These are phyloP conservation scores for Sminthopsis crassicaudata DNA, from an alignment of 2,113 vertebrate genomes.

Conservation along the genomic window DNA sequence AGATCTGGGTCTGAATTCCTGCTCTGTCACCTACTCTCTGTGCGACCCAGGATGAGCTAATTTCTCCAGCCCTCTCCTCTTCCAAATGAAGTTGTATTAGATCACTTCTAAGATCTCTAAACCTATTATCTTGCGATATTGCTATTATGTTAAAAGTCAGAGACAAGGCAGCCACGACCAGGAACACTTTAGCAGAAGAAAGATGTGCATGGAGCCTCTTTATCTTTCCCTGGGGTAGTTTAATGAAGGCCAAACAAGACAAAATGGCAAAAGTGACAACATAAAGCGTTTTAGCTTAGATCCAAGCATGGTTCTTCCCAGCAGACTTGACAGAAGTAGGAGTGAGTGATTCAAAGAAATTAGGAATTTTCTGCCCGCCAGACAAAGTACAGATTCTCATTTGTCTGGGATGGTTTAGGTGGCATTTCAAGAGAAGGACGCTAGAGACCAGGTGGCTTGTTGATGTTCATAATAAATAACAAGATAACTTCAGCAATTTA, in stretches of 20 bases:
- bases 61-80: background rate
- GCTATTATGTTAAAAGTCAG: background rate
- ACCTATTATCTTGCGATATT: background rate
- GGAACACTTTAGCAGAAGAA: background rate
- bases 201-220: background rate
- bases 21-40: background rate
- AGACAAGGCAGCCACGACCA: background rate
- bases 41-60: background rate
- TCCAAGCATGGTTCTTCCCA: too few species aligned
- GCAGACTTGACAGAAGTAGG: too few species aligned
- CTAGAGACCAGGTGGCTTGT: background rate
- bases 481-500: background rate
- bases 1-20: background rate
- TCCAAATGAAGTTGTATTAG: background rate
- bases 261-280: background rate
- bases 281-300: background rate
- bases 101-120: background rate
- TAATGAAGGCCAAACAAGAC: background rate
- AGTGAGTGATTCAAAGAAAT: background rate
- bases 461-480: background rate
- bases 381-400: background rate
- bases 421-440: background rate
- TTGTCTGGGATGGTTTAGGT: background rate
- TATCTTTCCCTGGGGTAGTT: background rate
- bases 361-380: background rate